These are phyloP conservation scores for Cassiopea xamachana DNA, from an alignment of 30 jellyfish, hydroid and myxozoan genomes.

Conservation along the genomic window DNA sequence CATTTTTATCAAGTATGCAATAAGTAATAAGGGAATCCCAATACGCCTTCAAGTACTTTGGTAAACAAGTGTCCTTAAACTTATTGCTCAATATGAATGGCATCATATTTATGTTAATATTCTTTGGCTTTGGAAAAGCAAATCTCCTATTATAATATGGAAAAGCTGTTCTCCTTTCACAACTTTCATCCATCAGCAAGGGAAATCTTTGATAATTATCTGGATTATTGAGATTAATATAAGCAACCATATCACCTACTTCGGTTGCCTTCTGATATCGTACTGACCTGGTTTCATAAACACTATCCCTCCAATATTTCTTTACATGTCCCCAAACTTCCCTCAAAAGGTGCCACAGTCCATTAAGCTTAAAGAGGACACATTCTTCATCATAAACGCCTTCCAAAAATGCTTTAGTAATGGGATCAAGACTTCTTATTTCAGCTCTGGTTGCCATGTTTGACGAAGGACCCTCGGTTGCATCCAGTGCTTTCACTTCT, in stretches of 20 bases:
- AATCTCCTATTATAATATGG: not conserved
- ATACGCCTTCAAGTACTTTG: slow-evolving; percentile 39
- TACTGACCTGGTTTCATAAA: not conserved
- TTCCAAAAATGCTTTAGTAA: slow-evolving; percentile 48
- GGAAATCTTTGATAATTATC: slow-evolving; percentile 1
- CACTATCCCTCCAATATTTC: slow-evolving; percentile 39
- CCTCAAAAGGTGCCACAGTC: slow-evolving; percentile 66
- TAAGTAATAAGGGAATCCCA: not conserved
- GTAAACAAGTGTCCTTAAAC: slow-evolving; percentile 45
- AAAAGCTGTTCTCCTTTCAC: not conserved
- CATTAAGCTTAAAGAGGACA: slow-evolving; percentile 38
- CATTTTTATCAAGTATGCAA: not conserved
- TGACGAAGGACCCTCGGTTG: no score
- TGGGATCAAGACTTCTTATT: slow-evolving; percentile 45
- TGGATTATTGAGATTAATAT: slow-evolving; percentile 10
- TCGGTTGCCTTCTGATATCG: not conserved
- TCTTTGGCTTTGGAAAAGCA: slow-evolving; percentile 62
- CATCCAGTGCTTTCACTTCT: no score
- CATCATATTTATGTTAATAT: slow-evolving; percentile 78
- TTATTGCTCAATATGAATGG: slow-evolving; percentile 54
- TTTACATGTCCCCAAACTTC: slow-evolving; percentile 57
- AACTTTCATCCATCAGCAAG: not conserved
- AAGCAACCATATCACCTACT: not conserved
- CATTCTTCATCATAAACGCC: slow-evolving; percentile 77
- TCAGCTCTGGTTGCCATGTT: no score